Percentiles rank a stretch among this genome's conserved stretches.
Evolutionary conservation across 2,113 vertebrate species (phyloP).

Genomic region (Phrynosoma blainvillii): DNA sequence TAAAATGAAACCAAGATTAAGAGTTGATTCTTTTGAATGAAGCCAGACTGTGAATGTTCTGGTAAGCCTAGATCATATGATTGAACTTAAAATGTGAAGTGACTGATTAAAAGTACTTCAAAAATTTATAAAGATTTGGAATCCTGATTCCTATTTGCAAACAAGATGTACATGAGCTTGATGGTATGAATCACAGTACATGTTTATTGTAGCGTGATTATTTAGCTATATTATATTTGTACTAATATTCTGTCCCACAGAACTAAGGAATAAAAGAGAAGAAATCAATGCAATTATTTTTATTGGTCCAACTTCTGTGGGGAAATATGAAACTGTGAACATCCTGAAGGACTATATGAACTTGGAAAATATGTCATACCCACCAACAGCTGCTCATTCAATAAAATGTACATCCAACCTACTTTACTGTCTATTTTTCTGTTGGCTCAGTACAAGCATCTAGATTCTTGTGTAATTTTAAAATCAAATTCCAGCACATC

Average conservation of each 20-base stretch:
- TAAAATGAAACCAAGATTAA: background rate
- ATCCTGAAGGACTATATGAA: background rate
- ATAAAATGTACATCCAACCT: background rate
- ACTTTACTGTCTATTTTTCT: background rate
- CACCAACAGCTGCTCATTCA: background rate
- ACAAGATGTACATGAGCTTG: background rate
- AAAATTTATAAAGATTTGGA: background rate
- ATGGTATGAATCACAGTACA: background rate
- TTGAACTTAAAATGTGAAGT: background rate
- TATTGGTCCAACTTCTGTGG: constrained; percentile 1
- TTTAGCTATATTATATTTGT: background rate
- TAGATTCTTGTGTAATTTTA: background rate
- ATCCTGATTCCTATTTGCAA: background rate
- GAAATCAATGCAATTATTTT: background rate
- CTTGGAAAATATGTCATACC: background rate
- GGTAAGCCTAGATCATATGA: background rate
- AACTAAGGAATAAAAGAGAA: background rate
- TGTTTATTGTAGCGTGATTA: background rate
- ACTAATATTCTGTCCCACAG: background rate
- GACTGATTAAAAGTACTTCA: background rate
- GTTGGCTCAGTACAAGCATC: background rate
- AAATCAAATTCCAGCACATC: background rate
- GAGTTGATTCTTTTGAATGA: background rate
- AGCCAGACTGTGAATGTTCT: no score
- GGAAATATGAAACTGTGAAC: background rate